Evolutionary conservation across 2,888 invertebrate species (phyloP).

Genomic region (Sinodicranocentrus sp.): DNA sequence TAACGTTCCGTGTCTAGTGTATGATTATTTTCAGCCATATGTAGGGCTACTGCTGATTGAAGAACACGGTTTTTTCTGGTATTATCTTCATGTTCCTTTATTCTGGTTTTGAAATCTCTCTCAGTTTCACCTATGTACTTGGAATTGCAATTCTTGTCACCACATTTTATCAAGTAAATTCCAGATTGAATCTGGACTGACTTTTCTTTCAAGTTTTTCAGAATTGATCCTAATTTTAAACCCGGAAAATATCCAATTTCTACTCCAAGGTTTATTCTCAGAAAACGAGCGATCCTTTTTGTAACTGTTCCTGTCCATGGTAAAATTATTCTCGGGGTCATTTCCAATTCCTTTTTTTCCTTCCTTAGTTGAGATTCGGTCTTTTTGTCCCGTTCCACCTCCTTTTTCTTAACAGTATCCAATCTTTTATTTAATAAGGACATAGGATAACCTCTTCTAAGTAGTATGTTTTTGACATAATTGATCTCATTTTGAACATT

Average conservation of each 20-base stretch:
- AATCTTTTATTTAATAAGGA: neutral
- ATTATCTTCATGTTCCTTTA: slow-evolving; percentile 1
- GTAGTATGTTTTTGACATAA: neutral
- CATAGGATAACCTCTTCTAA: slow-evolving; percentile 33
- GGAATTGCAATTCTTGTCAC: neutral
- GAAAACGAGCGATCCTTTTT: neutral
- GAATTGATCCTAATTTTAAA: neutral
- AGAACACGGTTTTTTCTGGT: neutral
- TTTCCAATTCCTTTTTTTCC: neutral
- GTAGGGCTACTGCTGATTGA: slow-evolving; percentile 11
- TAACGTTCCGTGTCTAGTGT: neutral
- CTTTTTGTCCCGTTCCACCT: neutral
- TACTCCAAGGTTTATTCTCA: neutral
- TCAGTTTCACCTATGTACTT: slow-evolving; percentile 18
- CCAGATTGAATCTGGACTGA: neutral
- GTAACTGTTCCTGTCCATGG: slow-evolving; percentile 24
- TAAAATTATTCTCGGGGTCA: slow-evolving; percentile 12
- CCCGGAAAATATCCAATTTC: slow-evolving; percentile 31
- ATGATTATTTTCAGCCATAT: slow-evolving; percentile 17
- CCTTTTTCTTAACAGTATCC: neutral
- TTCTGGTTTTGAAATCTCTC: neutral
- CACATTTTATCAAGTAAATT: neutral
- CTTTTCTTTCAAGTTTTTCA: slow-evolving; percentile 18
- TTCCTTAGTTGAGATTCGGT: neutral
- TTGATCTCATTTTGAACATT: slow-evolving; percentile 26